Percentiles rank a stretch among this genome's conserved stretches.
Evolutionary conservation across 1,140 invertebrate genomes (phyloP).

Genomic region (Drosophila ohnishii): DNA sequence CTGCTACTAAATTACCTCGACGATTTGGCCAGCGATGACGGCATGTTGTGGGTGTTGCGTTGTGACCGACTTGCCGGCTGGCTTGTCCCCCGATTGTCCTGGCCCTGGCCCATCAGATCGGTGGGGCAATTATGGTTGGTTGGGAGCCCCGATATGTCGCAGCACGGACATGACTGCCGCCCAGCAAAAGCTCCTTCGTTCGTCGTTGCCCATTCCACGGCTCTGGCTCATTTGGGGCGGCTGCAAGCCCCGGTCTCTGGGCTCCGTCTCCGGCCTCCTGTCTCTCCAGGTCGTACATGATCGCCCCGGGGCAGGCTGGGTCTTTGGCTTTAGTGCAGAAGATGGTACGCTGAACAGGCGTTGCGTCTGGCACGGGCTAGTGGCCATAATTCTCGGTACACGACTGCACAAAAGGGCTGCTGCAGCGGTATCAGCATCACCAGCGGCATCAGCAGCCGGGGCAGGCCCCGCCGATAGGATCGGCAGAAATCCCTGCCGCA

Average conservation of each 20-base stretch:
- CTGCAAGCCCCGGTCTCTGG: slow-evolving; percentile 61
- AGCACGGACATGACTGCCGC: slow-evolving; percentile 47
- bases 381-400: slow-evolving; percentile 71
- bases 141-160: slow-evolving; percentile 66
- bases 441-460: slow-evolving; percentile 35
- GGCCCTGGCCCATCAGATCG: slow-evolving; percentile 37
- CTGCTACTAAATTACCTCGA: slow-evolving; percentile 68
- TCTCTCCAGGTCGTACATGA: slow-evolving; percentile 75
- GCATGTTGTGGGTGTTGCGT: slow-evolving; percentile 77
- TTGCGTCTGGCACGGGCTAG: slow-evolving; percentile 75
- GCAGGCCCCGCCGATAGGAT: slow-evolving; percentile 42
- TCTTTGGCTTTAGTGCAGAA: slow-evolving; percentile 48
- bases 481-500: slow-evolving; percentile 47
- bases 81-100: slow-evolving; percentile 51
- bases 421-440: slow-evolving; percentile 38
- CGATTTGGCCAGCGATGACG: slow-evolving; percentile 62
- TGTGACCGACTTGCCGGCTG: slow-evolving; percentile 57
- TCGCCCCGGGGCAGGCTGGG: slow-evolving; percentile 65
- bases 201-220: slow-evolving; percentile 21
- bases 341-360: slow-evolving; percentile 58
- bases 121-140: slow-evolving; percentile 66
- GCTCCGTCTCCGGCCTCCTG: slow-evolving; percentile 8
- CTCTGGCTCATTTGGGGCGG: slow-evolving; percentile 67
- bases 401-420: slow-evolving; percentile 48
- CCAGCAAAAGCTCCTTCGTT: slow-evolving; percentile 30